Conservation (phyloP, 2,888 invertebrate species). For the Synergus umbraculus region DNA sequence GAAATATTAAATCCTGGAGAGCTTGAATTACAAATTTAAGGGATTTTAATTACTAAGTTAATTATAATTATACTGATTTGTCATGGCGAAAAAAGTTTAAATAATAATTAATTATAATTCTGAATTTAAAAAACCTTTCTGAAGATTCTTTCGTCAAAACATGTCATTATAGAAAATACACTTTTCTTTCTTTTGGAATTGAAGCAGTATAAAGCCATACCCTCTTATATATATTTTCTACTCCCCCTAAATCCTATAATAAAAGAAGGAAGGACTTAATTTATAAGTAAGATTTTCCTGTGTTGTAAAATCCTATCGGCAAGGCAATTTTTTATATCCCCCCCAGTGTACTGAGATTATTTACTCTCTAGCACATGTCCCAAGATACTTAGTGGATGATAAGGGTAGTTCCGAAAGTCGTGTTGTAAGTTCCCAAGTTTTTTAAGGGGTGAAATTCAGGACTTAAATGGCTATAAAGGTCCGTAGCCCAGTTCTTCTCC, state of each 20-base stretch:
- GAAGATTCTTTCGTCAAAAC: not conserved
- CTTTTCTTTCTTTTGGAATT: not conserved
- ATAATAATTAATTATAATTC: not conserved
- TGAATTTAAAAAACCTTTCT: not conserved
- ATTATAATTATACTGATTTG: not conserved
- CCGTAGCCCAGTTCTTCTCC: not conserved
- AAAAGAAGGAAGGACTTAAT: not conserved
- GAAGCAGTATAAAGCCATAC: not conserved
- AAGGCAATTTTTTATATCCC: not conserved
- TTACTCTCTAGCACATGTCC: constrained; percentile 25
- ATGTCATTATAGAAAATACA: not conserved
- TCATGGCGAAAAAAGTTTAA: not conserved
- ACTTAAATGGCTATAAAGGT: constrained; percentile 31
- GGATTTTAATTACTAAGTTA: not conserved
- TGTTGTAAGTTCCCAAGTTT: constrained; percentile 17
- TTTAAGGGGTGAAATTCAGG: constrained; percentile 35
- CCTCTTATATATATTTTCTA: not conserved
- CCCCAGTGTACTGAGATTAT: constrained; percentile 21
- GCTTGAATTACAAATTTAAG: not conserved
- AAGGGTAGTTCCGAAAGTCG: constrained; percentile 27
- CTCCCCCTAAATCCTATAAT: not conserved
- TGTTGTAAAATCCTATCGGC: not conserved
- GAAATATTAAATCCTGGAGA: not conserved
- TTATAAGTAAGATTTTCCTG: constrained; percentile 5
- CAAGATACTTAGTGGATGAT: constrained; percentile 24